Evolutionary conservation across 2,888 invertebrate species (phyloP).

Genomic region (Keiferia lycopersicella): DNA sequence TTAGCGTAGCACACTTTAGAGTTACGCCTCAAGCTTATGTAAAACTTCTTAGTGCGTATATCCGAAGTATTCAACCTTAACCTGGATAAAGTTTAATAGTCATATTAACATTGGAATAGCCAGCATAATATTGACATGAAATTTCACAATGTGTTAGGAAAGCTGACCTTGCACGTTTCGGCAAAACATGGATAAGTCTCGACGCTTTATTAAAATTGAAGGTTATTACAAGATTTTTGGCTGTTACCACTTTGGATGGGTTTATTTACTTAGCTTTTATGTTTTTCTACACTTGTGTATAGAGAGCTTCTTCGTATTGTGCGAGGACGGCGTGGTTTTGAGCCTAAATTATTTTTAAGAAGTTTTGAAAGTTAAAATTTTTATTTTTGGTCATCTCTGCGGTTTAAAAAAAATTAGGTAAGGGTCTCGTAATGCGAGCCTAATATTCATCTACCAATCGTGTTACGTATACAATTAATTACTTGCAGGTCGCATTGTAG

Average conservation of each 20-base stretch:
- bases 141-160: constrained; percentile 52
- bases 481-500: too few relatives aligned
- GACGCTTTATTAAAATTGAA: constrained; percentile 25
- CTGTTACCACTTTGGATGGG: neutral
- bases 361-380: too few relatives aligned
- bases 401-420: too few relatives aligned
- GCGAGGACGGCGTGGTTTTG: neutral
- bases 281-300: constrained; percentile 5
- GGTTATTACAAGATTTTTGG: constrained; percentile 20
- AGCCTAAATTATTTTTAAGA: neutral
- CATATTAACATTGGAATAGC: constrained; percentile 43
- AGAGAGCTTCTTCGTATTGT: neutral
- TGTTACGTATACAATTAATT: too few relatives aligned
- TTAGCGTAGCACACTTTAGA: constrained; percentile 18
- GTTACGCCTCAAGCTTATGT: constrained; percentile 25
- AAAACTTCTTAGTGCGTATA: constrained; percentile 27
- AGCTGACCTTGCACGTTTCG: constrained; percentile 43
- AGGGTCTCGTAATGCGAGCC: too few relatives aligned
- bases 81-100: constrained; percentile 42
- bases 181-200: constrained; percentile 32
- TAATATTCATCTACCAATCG: too few relatives aligned
- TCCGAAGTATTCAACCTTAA: constrained; percentile 40
- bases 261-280: constrained; percentile 16
- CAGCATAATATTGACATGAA: constrained; percentile 44
- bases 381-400: too few relatives aligned